These are phyloP conservation scores for Caenorhabditis angaria DNA, from an alignment of 2,888 invertebrate species.

Conservation along the genomic window DNA sequence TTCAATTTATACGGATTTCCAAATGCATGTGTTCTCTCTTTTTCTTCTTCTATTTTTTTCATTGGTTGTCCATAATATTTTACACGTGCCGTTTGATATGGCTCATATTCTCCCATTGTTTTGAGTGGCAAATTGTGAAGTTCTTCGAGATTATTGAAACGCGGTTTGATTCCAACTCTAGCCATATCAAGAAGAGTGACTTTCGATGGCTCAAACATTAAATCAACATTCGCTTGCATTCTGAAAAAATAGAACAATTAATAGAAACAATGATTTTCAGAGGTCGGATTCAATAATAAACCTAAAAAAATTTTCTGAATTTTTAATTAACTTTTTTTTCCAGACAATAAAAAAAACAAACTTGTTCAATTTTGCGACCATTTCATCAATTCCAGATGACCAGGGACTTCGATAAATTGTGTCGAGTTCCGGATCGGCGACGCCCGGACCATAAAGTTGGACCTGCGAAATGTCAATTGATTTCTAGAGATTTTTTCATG, in stretches of 20 bases:
- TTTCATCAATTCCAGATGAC: conserved; percentile 16
- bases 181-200: conserved; percentile 34
- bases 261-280: too few relatives aligned
- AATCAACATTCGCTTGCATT: conserved; percentile 87
- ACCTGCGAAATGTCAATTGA: conserved; percentile 22
- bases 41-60: conserved; percentile 34
- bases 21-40: conserved; percentile 90
- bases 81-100: conserved; percentile 82
- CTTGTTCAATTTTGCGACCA: conserved; percentile 27
- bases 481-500: too few relatives aligned
- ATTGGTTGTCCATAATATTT: conserved; percentile 25
- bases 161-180: conserved; percentile 12
- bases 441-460: conserved; percentile 20
- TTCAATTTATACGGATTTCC: conserved; percentile 99
- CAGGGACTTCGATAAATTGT: conserved; percentile 26
- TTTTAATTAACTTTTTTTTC: not conserved
- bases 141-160: conserved; percentile 78
- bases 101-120: conserved; percentile 99
- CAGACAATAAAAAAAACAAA: conserved; percentile 3
- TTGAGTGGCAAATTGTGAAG: conserved; percentile 93
- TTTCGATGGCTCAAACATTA: conserved; percentile 30
- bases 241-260: conserved; percentile 71
- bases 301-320: too few relatives aligned
- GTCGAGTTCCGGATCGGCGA: conserved; percentile 26
- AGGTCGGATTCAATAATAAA: too few relatives aligned